These are phyloP conservation scores for Brevipalpus yothersi DNA, from an alignment of 1,140 invertebrate genomes.

Conservation along the genomic window DNA sequence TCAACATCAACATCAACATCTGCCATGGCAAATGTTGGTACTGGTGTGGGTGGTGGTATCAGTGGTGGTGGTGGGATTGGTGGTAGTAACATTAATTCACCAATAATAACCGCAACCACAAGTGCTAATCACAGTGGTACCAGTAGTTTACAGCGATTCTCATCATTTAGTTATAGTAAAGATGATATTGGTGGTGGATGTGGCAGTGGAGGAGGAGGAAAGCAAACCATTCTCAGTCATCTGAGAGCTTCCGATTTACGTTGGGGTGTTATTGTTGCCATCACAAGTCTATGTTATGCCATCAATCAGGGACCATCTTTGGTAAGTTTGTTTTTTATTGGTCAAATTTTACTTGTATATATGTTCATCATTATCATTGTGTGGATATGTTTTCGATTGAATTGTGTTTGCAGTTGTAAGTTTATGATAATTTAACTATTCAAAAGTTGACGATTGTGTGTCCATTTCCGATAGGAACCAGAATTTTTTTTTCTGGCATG, in stretches of 20 bases:
- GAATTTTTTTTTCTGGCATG: too few relatives aligned
- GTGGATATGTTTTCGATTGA: too few relatives aligned
- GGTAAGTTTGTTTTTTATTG: slow-evolving; percentile 22
- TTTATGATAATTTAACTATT: too few relatives aligned
- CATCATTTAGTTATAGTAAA: too few relatives aligned
- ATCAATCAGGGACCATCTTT: slow-evolving; percentile 29
- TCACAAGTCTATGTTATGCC: slow-evolving; percentile 24
- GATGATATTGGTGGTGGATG: too few relatives aligned
- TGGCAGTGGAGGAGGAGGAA: too few relatives aligned
- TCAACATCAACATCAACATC: slow-evolving; percentile 14
- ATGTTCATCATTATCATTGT: too few relatives aligned
- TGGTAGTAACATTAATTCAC: too few relatives aligned
- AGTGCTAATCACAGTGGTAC: slow-evolving; percentile 10
- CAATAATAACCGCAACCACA: slow-evolving; percentile 10
- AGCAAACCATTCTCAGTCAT: neutral
- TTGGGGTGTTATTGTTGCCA: slow-evolving; percentile 23
- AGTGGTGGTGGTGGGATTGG: neutral
- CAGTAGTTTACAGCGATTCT: slow-evolving; percentile 10
- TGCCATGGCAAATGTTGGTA: slow-evolving; percentile 15
- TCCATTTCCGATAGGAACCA: too few relatives aligned
- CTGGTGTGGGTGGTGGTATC: neutral
- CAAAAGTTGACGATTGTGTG: too few relatives aligned
- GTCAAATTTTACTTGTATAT: too few relatives aligned
- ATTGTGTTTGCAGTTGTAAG: too few relatives aligned
- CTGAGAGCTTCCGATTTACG: slow-evolving; percentile 17